Evolutionary conservation across 2,888 invertebrate species (phyloP).

Genomic region (Polymixis lichenea): DNA sequence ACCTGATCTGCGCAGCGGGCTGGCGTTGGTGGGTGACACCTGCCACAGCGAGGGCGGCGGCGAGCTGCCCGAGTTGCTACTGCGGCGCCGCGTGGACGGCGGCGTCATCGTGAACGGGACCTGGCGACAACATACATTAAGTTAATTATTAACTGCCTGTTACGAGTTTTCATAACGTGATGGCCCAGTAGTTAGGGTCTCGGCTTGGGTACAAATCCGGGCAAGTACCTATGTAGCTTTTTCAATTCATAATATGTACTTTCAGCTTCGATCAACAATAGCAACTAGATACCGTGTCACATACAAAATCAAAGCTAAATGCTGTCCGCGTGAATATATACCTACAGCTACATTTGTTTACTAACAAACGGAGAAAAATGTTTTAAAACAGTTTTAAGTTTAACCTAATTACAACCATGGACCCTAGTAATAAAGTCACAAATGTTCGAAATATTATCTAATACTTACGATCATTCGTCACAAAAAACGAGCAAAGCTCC

Average conservation of each 20-base stretch:
- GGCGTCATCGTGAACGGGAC: slow-evolving; percentile 96
- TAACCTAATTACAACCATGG: too few species aligned
- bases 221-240: not conserved
- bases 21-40: slow-evolving; percentile 95
- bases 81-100: slow-evolving; percentile 92
- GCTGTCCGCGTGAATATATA: too few species aligned
- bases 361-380: too few species aligned
- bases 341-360: too few species aligned
- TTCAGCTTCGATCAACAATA: too few species aligned
- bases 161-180: not conserved
- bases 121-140: slow-evolving; percentile 73
- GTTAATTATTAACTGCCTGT: not conserved
- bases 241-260: not conserved
- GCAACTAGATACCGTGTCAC: too few species aligned
- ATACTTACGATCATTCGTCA: too few species aligned
- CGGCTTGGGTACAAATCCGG: not conserved
- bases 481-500: too few species aligned
- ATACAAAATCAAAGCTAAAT: too few species aligned
- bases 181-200: not conserved
- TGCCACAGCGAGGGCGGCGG: slow-evolving; percentile 95
- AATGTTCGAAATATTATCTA: too few species aligned
- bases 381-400: too few species aligned
- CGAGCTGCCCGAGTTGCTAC: slow-evolving; percentile 92
- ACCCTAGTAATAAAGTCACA: too few species aligned
- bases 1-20: slow-evolving; percentile 93